Percentiles rank a stretch among this genome's conserved stretches.
Evolutionary conservation across 2,888 invertebrate species (phyloP).

Genomic region (Odontomyia ornata): DNA sequence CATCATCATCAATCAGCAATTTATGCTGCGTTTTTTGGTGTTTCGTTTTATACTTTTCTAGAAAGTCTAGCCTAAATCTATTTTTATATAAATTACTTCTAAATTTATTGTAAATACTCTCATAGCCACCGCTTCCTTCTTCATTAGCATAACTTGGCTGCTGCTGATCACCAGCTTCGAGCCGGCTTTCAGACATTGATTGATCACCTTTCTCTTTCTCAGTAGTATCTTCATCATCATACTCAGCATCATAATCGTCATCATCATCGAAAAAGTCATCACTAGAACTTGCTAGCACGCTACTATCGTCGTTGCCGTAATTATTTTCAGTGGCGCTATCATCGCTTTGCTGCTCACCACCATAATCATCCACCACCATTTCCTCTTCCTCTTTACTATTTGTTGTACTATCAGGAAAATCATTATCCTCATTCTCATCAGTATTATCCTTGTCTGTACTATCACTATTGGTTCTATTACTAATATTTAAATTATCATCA

Average conservation of each 20-base stretch:
- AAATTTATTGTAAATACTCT: slow-evolving; percentile 48
- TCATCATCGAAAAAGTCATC: slow-evolving; percentile 56
- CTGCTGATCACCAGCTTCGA: slow-evolving; percentile 40
- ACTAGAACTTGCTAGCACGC: slow-evolving; percentile 55
- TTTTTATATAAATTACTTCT: slow-evolving; percentile 53
- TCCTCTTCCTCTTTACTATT: slow-evolving; percentile 36
- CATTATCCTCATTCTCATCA: slow-evolving; percentile 51
- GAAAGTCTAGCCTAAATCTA: slow-evolving; percentile 57
- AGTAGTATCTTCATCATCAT: slow-evolving; percentile 53
- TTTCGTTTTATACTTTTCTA: slow-evolving; percentile 54
- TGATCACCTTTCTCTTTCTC: slow-evolving; percentile 43
- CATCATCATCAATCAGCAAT: slow-evolving; percentile 61
- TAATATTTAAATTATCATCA: slow-evolving; percentile 55
- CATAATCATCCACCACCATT: slow-evolving; percentile 44
- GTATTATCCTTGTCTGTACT: slow-evolving; percentile 49
- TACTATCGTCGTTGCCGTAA: slow-evolving; percentile 42
- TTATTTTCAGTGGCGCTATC: slow-evolving; percentile 50
- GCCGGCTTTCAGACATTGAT: slow-evolving; percentile 37
- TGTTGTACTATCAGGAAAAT: slow-evolving; percentile 45
- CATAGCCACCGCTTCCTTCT: slow-evolving; percentile 58
- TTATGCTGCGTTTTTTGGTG: slow-evolving; percentile 58
- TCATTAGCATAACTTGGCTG: slow-evolving; percentile 58
- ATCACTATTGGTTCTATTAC: slow-evolving; percentile 52
- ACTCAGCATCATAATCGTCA: slow-evolving; percentile 52
- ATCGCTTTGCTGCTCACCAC: slow-evolving; percentile 47